These are phyloP conservation scores for Aphelocoma coerulescens DNA, from an alignment of 2,113 vertebrate species.

Conservation along the genomic window DNA sequence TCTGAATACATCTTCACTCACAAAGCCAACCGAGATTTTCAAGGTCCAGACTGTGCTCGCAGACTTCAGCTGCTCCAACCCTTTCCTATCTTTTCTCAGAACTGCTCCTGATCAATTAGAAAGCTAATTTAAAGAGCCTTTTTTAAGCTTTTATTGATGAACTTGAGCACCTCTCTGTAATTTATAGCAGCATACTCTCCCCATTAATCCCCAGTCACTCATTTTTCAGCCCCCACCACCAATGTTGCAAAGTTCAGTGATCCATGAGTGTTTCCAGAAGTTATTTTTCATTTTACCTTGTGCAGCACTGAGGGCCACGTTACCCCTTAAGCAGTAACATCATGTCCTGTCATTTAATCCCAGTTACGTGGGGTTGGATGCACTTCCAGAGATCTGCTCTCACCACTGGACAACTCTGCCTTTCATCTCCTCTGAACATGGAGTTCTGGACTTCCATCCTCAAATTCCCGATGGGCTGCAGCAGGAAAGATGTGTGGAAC, in stretches of 20 bases:
- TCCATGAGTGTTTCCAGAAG: background rate
- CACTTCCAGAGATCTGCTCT: background rate
- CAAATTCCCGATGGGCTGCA: background rate
- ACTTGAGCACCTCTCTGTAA: background rate
- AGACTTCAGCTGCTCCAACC: background rate
- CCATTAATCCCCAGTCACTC: background rate
- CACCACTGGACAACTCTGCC: background rate
- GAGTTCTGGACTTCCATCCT: slow-evolving; percentile 2
- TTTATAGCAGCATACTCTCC: background rate
- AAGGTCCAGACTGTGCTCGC: background rate
- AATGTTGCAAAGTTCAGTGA: background rate
- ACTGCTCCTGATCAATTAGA: background rate
- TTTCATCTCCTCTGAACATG: slow-evolving; percentile 10
- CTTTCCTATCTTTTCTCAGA: background rate
- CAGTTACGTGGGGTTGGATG: background rate
- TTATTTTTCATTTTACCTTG: background rate
- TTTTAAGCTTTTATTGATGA: background rate
- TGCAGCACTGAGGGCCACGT: background rate
- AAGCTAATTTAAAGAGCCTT: background rate
- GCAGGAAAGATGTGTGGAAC: background rate
- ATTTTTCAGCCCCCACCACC: background rate
- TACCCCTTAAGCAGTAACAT: background rate
- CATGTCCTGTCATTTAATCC: background rate
- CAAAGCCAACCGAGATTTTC: background rate
- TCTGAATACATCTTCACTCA: background rate